Evolutionary conservation across 2,888 invertebrate genomes (phyloP), one percentile per base, ranked within the genome.

Genomic region (Lasioglossum oenotherae): DNA sequence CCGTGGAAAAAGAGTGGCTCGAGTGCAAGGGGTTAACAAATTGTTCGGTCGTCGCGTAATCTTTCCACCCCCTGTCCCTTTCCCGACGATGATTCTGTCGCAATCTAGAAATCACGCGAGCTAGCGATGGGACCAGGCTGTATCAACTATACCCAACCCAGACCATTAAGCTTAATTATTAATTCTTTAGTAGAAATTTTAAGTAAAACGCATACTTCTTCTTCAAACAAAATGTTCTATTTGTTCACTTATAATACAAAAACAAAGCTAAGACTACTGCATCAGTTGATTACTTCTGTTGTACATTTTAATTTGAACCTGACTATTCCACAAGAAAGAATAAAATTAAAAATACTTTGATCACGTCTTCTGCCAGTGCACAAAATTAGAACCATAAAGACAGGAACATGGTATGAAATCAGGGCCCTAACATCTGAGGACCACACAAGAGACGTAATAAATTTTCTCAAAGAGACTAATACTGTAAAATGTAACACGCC

Each of bases 21-120:
- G 84, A 53, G 85, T 71, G 77, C 80, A 53, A 81, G 53, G 85
- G 80, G 73, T 85, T 85, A 85, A 85, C 85, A 78, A 84, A 85
- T 85, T 74, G 84, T 74, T 73, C 49, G 76, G 31, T 74, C 35
- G 49, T 82, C 82, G 74, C 83, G 78, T 84, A 84, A 83, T 78
- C 78, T 19, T 64, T 60, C 72, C 81, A 81, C 72, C 75, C 46
- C 79, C 78, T 57, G 49, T 23, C 69, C 57, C 60, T 72, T 60
- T 41, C 74, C 57, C 38, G 41, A 31, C 79, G 27, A 46, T 57
- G 31, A 14, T 19, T 35, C 41, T 83, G 72, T 81, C 74, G 84
- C 84, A 81, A 81, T 74, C 74, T 27, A 16, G 31, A 35, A 53
- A 74, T 74, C 74, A 35, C 74, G 73, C 46, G 73, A 57, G 74